Evolutionary conservation across 1,140 invertebrate species (phyloP).

Genomic region (Psix sp.): DNA sequence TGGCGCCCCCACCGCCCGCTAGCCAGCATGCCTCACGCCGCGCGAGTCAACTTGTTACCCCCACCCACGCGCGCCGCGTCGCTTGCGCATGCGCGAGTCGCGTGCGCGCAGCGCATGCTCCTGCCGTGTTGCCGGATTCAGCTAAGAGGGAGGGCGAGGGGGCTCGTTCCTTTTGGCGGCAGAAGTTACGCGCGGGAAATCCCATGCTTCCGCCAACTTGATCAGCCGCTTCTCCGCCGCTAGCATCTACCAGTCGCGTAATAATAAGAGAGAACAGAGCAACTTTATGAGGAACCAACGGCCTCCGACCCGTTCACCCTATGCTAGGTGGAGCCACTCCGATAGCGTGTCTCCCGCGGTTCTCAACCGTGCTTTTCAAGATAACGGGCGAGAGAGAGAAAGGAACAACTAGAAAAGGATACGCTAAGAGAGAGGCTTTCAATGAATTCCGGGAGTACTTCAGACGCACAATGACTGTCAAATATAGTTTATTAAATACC

Average conservation of each 20-base stretch:
- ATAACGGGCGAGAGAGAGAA: not conserved
- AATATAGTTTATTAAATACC: constrained; percentile 38
- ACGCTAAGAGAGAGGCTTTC: constrained; percentile 29
- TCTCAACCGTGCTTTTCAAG: constrained; percentile 57
- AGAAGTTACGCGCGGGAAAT: constrained; percentile 9
- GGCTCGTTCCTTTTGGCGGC: constrained; percentile 5
- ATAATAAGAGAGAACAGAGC: constrained; percentile 74
- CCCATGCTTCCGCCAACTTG: constrained; percentile 9
- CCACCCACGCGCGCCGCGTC: constrained; percentile 11
- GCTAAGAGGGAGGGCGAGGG: not conserved
- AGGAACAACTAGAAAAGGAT: no score
- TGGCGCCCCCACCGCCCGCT: constrained; percentile 50
- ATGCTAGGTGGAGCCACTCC: constrained; percentile 75
- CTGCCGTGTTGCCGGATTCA: constrained; percentile 2
- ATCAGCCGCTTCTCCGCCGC: not conserved
- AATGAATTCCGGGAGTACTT: constrained; percentile 40
- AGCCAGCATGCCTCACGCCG: constrained; percentile 64
- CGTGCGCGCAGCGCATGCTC: constrained; percentile 55
- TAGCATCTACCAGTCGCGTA: constrained; percentile 60
- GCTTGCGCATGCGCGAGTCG: constrained; percentile 56
- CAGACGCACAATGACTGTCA: constrained; percentile 34
- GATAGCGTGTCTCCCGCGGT: constrained; percentile 70
- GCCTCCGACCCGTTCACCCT: constrained; percentile 75
- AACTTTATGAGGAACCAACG: constrained; percentile 76
- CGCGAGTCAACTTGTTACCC: constrained; percentile 72